phyloP scores from a whole-genome alignment of 2,113 vertebrate genomes.

The Hiodon tergisus region DNA sequence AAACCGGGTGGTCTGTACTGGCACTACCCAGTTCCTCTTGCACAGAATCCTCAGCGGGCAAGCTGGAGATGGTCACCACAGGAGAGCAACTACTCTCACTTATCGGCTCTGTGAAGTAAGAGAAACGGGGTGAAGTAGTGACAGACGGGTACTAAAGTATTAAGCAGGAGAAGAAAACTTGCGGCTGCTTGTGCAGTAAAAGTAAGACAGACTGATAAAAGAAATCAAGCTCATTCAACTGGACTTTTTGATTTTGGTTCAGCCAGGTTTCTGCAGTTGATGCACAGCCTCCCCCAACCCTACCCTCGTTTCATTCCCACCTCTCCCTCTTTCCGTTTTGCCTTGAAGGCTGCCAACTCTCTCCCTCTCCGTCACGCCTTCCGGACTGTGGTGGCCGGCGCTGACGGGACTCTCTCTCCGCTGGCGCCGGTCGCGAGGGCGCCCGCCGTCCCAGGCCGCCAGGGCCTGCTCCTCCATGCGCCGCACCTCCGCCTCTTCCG shows the following conservation, averaged over 20 bases:
- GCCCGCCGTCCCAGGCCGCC: constrained; percentile 78
- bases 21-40: constrained; percentile 63
- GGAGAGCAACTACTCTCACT: constrained; percentile 66
- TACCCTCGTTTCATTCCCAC: no score
- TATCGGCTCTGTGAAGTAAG: constrained; percentile 52
- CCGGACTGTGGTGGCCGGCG: constrained; percentile 27
- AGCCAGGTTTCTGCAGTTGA: no score
- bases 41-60: constrained; percentile 64
- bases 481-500: constrained; percentile 82
- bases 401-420: constrained; percentile 25
- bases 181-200: not conserved
- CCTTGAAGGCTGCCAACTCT: no score
- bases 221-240: no score
- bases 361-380: constrained; percentile 20
- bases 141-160: not conserved
- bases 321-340: no score
- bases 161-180: not conserved
- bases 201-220: not conserved
- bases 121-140: not conserved
- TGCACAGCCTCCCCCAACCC: no score
- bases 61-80: constrained; percentile 60
- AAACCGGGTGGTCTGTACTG: constrained; percentile 45
- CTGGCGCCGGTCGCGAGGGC: constrained; percentile 20
- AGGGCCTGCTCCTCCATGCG: constrained; percentile 86
- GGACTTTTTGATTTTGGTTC: no score